Evolutionary conservation across 2,888 invertebrate genomes (phyloP).

Genomic region (Therioaphis trifolii): DNA sequence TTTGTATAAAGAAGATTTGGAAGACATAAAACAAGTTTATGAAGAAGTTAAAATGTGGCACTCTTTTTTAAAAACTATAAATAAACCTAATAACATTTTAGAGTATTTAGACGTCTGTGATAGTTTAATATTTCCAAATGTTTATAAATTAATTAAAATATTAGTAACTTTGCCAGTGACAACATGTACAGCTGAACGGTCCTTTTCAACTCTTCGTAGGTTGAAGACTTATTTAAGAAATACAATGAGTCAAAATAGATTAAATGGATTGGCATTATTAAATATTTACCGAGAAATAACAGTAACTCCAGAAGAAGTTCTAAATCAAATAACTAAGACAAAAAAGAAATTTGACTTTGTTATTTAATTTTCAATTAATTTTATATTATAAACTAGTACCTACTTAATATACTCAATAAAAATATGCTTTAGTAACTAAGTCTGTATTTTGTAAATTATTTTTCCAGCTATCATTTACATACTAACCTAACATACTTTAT

Average conservation of each 20-base stretch:
- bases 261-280: constrained; percentile 25
- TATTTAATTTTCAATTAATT: too few species aligned
- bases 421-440: constrained; percentile 13
- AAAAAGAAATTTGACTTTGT: neutral
- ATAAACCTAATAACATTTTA: constrained; percentile 23
- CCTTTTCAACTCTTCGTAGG: constrained; percentile 21
- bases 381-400: too few species aligned
- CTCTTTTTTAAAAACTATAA: constrained; percentile 19
- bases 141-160: constrained; percentile 31
- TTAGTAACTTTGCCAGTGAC: constrained; percentile 23
- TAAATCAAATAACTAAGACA: constrained; percentile 5
- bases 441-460: constrained; percentile 8
- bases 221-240: constrained; percentile 27
- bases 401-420: neutral
- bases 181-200: constrained; percentile 22
- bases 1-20: constrained; percentile 21
- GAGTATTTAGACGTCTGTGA: constrained; percentile 8
- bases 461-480: neutral
- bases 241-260: constrained; percentile 29
- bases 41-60: constrained; percentile 23
- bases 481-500: too few species aligned
- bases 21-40: constrained; percentile 20
- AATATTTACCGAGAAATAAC: constrained; percentile 25
- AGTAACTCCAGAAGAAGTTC: constrained; percentile 14
- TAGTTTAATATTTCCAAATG: constrained; percentile 13